These are phyloP conservation scores for Anthopleura sola DNA, from an alignment of 64 coral and sea anemone genomes.

Conservation along the genomic window DNA sequence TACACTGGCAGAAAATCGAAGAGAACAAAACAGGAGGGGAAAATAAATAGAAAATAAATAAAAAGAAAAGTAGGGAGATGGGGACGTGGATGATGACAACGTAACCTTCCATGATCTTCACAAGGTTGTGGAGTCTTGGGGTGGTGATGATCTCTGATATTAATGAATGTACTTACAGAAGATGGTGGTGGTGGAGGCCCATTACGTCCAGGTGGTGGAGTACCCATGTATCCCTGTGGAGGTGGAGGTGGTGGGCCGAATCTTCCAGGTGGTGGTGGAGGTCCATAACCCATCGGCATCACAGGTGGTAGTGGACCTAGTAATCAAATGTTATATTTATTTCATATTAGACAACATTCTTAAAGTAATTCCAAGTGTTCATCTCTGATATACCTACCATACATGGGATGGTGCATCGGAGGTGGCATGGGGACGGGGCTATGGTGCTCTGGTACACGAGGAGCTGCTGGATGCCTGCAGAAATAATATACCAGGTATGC, in stretches of 20 bases:
- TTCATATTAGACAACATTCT: neutral
- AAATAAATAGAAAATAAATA: too few relatives aligned
- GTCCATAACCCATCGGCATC: slow-evolving; percentile 1
- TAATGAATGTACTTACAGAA: neutral
- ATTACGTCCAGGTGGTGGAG: slow-evolving; percentile 10
- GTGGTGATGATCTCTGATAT: neutral
- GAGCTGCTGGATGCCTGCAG: neutral
- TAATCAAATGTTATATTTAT: neutral
- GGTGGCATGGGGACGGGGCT: slow-evolving; percentile 10
- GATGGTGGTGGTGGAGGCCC: neutral
- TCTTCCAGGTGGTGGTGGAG: slow-evolving; percentile 16
- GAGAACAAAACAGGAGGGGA: too few relatives aligned
- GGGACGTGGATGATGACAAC: too few relatives aligned
- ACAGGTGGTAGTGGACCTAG: slow-evolving; percentile 7
- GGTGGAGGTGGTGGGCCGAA: slow-evolving; percentile 22
- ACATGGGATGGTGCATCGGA: neutral
- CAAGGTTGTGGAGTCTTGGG: too few relatives aligned
- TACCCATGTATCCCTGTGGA: neutral
- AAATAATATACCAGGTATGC: neutral
- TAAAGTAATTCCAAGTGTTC: neutral
- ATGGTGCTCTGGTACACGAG: slow-evolving; percentile 14
- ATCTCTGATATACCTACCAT: neutral
- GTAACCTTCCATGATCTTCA: too few relatives aligned
- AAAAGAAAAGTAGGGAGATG: too few relatives aligned
- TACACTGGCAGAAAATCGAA: too few relatives aligned